phyloP scores from a whole-genome alignment of 2,797 vertebrate genomes.

The Parambassis ranga region DNA sequence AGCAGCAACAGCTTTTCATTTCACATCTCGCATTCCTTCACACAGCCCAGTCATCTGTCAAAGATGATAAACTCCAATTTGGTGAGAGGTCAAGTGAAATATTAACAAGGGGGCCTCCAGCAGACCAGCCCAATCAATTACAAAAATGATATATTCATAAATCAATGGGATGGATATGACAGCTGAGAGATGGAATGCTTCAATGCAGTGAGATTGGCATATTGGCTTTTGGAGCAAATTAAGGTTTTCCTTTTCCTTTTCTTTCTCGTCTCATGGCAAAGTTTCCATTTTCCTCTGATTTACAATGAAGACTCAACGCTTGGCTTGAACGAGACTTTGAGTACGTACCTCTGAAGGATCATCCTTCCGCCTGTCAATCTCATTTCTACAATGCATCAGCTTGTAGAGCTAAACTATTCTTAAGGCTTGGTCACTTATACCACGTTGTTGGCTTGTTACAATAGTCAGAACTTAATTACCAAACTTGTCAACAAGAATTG shows the following conservation, averaged over 20 bases:
- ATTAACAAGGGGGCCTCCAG: slow-evolving; percentile 66
- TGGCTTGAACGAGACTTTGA: no score
- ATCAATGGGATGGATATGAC: slow-evolving; percentile 47
- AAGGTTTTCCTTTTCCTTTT: slow-evolving; percentile 21
- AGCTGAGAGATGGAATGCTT: slow-evolving; percentile 51
- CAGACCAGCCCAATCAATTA: slow-evolving; percentile 66
- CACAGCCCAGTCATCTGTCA: slow-evolving; percentile 54
- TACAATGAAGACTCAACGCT: no score
- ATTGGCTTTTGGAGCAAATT: slow-evolving; percentile 23
- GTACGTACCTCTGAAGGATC: no score
- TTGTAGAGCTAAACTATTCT: no score
- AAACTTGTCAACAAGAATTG: no score
- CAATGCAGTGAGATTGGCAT: slow-evolving; percentile 19
- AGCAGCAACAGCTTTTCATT: slow-evolving; percentile 50
- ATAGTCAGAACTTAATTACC: no score
- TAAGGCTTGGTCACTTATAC: no score
- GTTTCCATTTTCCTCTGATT: neutral
- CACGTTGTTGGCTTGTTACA: no score
- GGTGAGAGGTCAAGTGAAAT: slow-evolving; percentile 72
- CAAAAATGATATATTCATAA: slow-evolving; percentile 67
- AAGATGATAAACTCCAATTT: slow-evolving; percentile 68
- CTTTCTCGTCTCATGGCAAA: neutral
- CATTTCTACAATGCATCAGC: no score
- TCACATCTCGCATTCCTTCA: slow-evolving; percentile 45
- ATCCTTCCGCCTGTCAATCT: no score